Evolutionary conservation across 2,888 invertebrate genomes (phyloP).

Genomic region (Seladonia tumulorum): DNA sequence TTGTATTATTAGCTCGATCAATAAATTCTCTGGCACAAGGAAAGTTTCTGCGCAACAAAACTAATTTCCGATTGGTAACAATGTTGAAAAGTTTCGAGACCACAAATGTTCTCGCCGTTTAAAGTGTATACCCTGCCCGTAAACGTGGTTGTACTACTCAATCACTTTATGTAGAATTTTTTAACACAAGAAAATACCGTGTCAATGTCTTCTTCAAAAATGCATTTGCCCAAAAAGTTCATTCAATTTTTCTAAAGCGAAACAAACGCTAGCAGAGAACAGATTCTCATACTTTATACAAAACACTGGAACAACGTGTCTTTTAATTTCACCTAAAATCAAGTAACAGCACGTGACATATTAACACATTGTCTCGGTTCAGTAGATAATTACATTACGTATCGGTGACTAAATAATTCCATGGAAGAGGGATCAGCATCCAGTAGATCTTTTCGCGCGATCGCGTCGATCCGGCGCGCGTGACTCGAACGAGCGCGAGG

Average conservation of each 20-base stretch:
- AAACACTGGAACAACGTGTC: no score
- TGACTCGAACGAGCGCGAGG: neutral
- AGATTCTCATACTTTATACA: no score
- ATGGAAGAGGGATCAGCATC: constrained; percentile 3
- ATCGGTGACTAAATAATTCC: neutral
- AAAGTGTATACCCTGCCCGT: neutral
- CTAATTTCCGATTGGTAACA: neutral
- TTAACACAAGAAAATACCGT: neutral
- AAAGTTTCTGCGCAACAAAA: neutral
- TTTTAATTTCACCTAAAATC: neutral
- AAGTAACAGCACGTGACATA: neutral
- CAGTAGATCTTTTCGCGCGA: constrained; percentile 21
- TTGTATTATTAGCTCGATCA: neutral
- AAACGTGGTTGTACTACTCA: no score
- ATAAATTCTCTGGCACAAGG: neutral
- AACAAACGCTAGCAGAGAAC: no score
- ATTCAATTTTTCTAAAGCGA: no score
- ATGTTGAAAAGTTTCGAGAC: neutral
- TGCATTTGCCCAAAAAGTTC: no score
- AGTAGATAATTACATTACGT: neutral
- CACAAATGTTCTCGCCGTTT: neutral
- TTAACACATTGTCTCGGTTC: neutral
- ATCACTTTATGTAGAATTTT: neutral
- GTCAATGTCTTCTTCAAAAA: no score
- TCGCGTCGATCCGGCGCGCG: neutral